phyloP scores from a whole-genome alignment of 2,888 invertebrate genomes.

The Epsilonema sp. region DNA sequence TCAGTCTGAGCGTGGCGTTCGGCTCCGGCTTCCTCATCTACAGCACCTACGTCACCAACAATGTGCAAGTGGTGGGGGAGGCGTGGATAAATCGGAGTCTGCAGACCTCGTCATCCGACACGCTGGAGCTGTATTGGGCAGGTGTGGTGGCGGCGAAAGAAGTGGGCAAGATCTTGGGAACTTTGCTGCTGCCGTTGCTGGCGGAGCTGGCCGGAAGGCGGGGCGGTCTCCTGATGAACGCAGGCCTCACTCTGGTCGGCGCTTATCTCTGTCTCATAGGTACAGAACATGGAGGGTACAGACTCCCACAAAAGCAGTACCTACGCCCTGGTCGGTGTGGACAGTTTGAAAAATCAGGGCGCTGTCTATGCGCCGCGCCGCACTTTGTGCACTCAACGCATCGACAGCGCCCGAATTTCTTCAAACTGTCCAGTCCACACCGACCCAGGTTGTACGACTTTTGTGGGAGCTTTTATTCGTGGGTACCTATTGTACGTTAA shows the following conservation, averaged over 20 bases:
- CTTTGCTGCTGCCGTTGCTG: slow-evolving; percentile 1
- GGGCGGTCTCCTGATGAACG: background rate
- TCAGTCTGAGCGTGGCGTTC: too few relatives aligned
- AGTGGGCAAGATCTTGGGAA: slow-evolving; percentile 5
- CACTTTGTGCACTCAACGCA: too few relatives aligned
- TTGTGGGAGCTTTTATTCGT: too few relatives aligned
- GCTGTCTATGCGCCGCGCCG: too few relatives aligned
- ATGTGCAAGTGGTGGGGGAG: slow-evolving; percentile 5
- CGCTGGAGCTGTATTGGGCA: slow-evolving; percentile 1
- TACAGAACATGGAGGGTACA: too few relatives aligned
- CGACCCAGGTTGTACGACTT: too few relatives aligned
- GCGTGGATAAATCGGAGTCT: slow-evolving; percentile 4
- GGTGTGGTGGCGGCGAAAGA: slow-evolving; percentile 4
- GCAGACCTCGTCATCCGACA: background rate
- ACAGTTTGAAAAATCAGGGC: too few relatives aligned
- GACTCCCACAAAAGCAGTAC: too few relatives aligned
- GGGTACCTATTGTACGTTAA: too few relatives aligned
- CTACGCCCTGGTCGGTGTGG: too few relatives aligned
- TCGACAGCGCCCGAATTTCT: too few relatives aligned
- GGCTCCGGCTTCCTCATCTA: slow-evolving; percentile 4
- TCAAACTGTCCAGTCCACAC: too few relatives aligned
- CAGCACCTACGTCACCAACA: slow-evolving; percentile 7
- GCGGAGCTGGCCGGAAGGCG: slow-evolving; percentile 1
- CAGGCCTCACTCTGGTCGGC: background rate
- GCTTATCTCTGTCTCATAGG: background rate